Percentiles rank a stretch among this genome's conserved stretches.
Conservation (phyloP, 2,888 invertebrate species). For the Crocallis elinguaria region DNA sequence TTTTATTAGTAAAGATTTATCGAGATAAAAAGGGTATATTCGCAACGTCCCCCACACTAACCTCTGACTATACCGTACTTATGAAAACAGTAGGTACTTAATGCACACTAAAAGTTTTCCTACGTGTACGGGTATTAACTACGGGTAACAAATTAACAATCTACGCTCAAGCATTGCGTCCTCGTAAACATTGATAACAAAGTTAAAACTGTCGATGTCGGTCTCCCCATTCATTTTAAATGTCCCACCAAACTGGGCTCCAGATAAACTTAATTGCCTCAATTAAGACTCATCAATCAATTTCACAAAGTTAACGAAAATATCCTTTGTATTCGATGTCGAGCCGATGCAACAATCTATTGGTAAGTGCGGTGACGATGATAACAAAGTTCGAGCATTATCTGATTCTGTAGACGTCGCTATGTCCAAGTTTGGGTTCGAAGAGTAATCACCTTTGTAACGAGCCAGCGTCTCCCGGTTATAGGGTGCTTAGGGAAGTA, state of each 20-base stretch:
- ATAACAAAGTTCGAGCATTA: conserved; percentile 42
- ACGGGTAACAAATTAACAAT: too few relatives aligned
- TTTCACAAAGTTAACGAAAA: background rate
- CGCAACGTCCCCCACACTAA: too few relatives aligned
- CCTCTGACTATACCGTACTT: too few relatives aligned
- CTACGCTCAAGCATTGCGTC: too few relatives aligned
- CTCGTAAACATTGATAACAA: background rate
- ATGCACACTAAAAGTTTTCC: too few relatives aligned
- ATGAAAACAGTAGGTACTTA: too few relatives aligned
- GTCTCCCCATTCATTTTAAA: background rate
- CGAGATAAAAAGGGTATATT: too few relatives aligned
- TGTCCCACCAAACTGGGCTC: background rate
- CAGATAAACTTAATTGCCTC: background rate
- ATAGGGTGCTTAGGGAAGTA: conserved; percentile 44
- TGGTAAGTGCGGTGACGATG: conserved; percentile 30
- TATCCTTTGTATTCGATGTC: background rate
- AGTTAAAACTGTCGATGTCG: background rate
- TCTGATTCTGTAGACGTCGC: background rate
- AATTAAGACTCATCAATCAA: background rate
- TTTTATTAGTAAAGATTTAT: too few relatives aligned
- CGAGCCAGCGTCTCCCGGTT: conserved; percentile 39
- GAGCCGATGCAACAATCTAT: conserved; percentile 16
- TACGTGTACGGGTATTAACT: too few relatives aligned
- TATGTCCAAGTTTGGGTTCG: background rate
- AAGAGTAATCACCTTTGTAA: conserved; percentile 52